Evolutionary conservation across 2,888 invertebrate genomes (phyloP).

Genomic region (Lasioglossum calceatum): DNA sequence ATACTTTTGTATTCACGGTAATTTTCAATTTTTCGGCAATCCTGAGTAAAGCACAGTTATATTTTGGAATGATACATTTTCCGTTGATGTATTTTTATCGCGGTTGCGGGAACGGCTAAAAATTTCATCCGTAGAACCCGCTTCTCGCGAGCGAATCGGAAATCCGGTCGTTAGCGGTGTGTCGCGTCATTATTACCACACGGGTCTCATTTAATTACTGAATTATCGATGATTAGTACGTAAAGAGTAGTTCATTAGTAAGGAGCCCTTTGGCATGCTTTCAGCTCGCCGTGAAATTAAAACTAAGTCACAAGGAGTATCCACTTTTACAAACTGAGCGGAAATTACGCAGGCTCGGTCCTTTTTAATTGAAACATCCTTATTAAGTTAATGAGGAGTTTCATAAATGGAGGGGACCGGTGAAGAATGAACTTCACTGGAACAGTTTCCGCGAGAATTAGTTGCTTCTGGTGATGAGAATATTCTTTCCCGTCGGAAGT

Average conservation of each 20-base stretch:
- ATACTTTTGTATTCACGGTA: neutral
- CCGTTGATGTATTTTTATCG: neutral
- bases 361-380: slow-evolving; percentile 41
- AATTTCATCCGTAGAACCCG: slow-evolving; percentile 12
- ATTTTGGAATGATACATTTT: neutral
- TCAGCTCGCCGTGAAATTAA: slow-evolving; percentile 50
- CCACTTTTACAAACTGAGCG: slow-evolving; percentile 19
- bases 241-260: slow-evolving; percentile 48
- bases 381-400: slow-evolving; percentile 37
- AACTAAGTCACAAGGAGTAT: slow-evolving; percentile 41
- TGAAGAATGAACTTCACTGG: neutral
- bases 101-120: neutral
- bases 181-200: slow-evolving; percentile 40
- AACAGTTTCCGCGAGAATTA: slow-evolving; percentile 11
- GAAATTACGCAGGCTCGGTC: slow-evolving; percentile 4
- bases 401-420: slow-evolving; percentile 15
- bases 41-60: neutral
- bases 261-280: slow-evolving; percentile 36
- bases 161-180: slow-evolving; percentile 17
- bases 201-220: slow-evolving; percentile 37
- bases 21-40: neutral
- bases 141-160: slow-evolving; percentile 10
- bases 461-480: slow-evolving; percentile 11
- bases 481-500: slow-evolving; percentile 2
- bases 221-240: slow-evolving; percentile 49